Percentiles rank a stretch among this genome's conserved stretches.
phyloP scores from a whole-genome alignment of 2,113 vertebrate genomes.

The Xiphophorus hellerii region DNA sequence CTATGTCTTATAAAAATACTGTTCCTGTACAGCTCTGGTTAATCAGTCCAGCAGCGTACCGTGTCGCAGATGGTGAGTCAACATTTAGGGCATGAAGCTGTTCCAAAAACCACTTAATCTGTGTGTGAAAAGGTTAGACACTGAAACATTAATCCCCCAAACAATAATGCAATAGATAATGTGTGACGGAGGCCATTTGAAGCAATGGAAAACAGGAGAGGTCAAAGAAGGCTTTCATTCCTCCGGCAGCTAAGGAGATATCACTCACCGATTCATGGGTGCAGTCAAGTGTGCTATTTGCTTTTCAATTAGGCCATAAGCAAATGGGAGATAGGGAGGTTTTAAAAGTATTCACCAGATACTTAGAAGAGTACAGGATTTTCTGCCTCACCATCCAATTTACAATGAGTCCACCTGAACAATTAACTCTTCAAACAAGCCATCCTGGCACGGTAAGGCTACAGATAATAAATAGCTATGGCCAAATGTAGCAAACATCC shows the following conservation, averaged over 20 bases:
- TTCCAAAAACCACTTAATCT: slow-evolving; percentile 58
- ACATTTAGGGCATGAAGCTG: slow-evolving; percentile 38
- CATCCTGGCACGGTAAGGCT: slow-evolving; percentile 52
- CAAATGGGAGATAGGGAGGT: slow-evolving; percentile 73
- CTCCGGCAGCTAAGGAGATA: slow-evolving; percentile 76
- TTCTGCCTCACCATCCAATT: slow-evolving; percentile 79
- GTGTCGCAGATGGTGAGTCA: slow-evolving; percentile 53
- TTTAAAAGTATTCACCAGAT: slow-evolving; percentile 76
- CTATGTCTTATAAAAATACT: not conserved
- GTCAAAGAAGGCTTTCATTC: slow-evolving; percentile 56
- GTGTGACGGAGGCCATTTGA: slow-evolving; percentile 46
- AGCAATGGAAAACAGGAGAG: slow-evolving; percentile 61
- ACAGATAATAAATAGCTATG: slow-evolving; percentile 72
- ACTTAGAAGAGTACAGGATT: slow-evolving; percentile 72
- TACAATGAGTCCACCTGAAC: slow-evolving; percentile 70
- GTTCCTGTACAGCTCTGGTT: not conserved
- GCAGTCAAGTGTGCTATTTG: slow-evolving; percentile 77
- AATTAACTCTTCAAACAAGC: slow-evolving; percentile 77
- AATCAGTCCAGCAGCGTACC: slow-evolving; percentile 11
- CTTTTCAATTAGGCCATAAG: slow-evolving; percentile 78
- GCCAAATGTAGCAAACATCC: slow-evolving; percentile 68
- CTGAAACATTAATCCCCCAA: slow-evolving; percentile 57
- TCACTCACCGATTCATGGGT: slow-evolving; percentile 71
- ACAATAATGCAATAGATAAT: slow-evolving; percentile 61
- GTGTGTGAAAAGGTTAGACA: slow-evolving; percentile 53